These are phyloP conservation scores for Gavia stellata DNA, from an alignment of 2,113 vertebrate genomes.

Conservation along the genomic window DNA sequence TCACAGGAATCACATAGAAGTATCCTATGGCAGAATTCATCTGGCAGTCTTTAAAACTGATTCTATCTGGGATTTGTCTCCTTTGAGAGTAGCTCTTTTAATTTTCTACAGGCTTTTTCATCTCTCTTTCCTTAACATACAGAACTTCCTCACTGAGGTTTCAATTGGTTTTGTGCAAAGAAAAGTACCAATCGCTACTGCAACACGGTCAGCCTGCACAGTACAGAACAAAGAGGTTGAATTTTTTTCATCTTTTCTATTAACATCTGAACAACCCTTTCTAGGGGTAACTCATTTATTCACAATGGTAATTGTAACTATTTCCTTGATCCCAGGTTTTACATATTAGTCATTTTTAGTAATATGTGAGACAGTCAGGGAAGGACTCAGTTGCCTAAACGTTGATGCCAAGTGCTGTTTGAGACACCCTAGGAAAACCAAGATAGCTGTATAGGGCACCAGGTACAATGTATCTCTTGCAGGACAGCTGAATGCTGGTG, in stretches of 20 bases:
- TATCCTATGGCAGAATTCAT: background rate
- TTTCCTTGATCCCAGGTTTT: background rate
- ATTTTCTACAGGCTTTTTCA: constrained; percentile 21
- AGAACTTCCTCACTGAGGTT: background rate
- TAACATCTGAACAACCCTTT: background rate
- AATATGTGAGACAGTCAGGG: background rate
- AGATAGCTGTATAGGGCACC: background rate
- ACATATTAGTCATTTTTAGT: background rate
- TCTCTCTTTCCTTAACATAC: background rate
- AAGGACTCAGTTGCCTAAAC: background rate
- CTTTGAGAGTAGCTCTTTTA: background rate
- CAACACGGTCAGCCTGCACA: background rate
- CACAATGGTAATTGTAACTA: background rate
- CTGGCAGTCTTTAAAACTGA: background rate
- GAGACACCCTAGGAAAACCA: background rate
- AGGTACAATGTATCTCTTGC: rapidly evolving
- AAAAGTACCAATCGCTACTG: background rate
- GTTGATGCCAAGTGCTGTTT: background rate
- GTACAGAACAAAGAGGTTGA: background rate
- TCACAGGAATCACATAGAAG: background rate
- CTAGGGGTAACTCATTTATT: background rate
- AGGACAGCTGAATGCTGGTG: background rate
- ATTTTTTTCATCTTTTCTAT: background rate
- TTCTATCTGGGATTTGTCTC: background rate
- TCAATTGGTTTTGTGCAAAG: background rate